Evolutionary conservation across 2,888 invertebrate species (phyloP), one percentile per base, ranked within the genome.

Genomic region (Tuta absoluta): DNA sequence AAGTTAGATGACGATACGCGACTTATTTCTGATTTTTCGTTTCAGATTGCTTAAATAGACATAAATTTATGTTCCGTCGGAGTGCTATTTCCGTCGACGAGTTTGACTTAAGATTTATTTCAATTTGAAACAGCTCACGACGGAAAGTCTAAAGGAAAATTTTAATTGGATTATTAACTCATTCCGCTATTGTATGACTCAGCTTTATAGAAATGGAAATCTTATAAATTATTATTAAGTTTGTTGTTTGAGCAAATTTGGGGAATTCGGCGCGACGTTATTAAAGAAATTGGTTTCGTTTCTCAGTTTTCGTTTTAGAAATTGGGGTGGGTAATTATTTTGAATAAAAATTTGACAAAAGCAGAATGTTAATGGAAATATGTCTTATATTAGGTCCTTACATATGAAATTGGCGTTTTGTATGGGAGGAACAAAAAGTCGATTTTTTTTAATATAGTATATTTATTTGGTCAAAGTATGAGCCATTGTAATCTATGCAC

Each of bases 161-260:
- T 87, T 89, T 90, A 89, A 90, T 90, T 91, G 85, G 89, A 89
- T 89, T 89, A 89, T 88, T 84, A 86, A 86, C 85, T 86, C 84
- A 81, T 83, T 72, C 72, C 69, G 64, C 66, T 80, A 80, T 83
- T 82, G 75, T 80, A 72, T 78, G 80, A 79, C 77, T 79, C 76
- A 80, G 79, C 76, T 77, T 75, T 74, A 78, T 74, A 75, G 77
- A 74, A 79, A 79, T 77, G 69, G 74, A 77, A 81, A 81, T 78
- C 72, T 72, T 69, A 78, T 77, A 79, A 82, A 81, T 79, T 77
- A 77, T 73, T 75, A 79, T 79, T 77, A 76, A 80, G 72, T 77
- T 77, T 75, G 75, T 75, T 79, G 72, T 76, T 74, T 41, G 68
- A 70, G 67, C 64, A 72, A 72, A 77, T 76, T 76, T 74, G 73